These are phyloP conservation scores for Cephus nigrinus DNA, from an alignment of 2,888 invertebrate species.

Conservation along the genomic window DNA sequence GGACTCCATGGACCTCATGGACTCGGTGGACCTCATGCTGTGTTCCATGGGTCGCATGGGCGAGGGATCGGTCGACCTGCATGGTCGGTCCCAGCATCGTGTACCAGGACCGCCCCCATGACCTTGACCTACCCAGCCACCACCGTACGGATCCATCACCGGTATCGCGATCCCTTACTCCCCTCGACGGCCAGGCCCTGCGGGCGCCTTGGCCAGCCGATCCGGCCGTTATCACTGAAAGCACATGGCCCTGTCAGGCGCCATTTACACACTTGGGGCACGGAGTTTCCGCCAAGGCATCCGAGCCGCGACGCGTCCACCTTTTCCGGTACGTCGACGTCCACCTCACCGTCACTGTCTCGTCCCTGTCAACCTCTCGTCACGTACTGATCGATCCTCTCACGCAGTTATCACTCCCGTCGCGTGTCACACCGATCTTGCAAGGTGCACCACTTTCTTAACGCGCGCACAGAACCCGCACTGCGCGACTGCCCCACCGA, in stretches of 20 bases:
- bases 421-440: neutral
- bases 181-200: constrained; percentile 33
- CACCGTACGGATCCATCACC: constrained; percentile 68
- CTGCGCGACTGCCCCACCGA: neutral
- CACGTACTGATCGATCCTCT: neutral
- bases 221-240: constrained; percentile 26
- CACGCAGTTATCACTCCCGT: neutral
- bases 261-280: constrained; percentile 38
- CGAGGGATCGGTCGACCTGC: constrained; percentile 62
- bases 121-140: constrained; percentile 63
- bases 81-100: constrained; percentile 61
- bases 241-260: constrained; percentile 58
- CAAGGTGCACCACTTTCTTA: neutral
- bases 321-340: neutral
- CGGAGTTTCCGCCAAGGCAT: neutral
- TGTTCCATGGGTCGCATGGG: constrained; percentile 61
- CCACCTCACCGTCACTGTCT: neutral
- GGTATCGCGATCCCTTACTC: constrained; percentile 35
- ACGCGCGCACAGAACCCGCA: neutral
- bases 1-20: constrained; percentile 63
- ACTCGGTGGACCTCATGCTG: constrained; percentile 56
- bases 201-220: constrained; percentile 10
- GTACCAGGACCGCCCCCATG: constrained; percentile 41
- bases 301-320: neutral
- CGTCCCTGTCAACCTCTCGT: neutral